Base-by-base conservation (phyloP, 2,888 invertebrate genomes). In the Catocala nupta region DNA sequence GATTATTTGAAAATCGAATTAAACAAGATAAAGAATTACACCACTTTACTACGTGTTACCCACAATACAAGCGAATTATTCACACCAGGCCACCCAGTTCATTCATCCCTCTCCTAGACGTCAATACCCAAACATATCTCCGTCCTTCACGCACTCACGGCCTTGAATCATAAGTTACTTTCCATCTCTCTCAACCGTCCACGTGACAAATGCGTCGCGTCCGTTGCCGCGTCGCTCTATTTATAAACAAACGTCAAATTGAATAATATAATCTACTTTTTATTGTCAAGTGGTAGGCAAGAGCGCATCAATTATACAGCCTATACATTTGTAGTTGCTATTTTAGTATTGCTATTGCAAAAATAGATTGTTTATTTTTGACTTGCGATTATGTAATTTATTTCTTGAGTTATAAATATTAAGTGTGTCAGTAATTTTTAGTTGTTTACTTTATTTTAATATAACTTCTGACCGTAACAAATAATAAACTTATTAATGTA, bases 31-130 rank as follows among this genome's bases (percentile, higher is more conserved):
- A 25, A 25, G 25, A 16, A 16, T n/a, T 3, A 45, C 43, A 25
- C 2, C 8, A 7, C 5, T 6, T 13, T 6, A n/a, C 4, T 16
- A 33, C 13, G n/a, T 4, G 45, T 51, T 51, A 6, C 63, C 55
- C 11, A 11, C 0, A 13, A 59, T 34, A 39, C 34, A 44, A 42
- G 52, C 55, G 7, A 52, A 48, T 34, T 48, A 55, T 36, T 8
- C 10, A 36, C 47, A 53, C 11, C 73, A 83, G 72, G 78, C 71
- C 68, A 81, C 85, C 65, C 82, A 13, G n/a, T 64, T 63, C 58
- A 33, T 16, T 59, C 47, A 48, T n/a, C 45, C 6, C 48, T 50
- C 43, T 39, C 13, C 0, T 59, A 68, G 48, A 77, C 76, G 74
- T 78, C 70, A 77, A n/a, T 33, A 16, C 45, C 42, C 16, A n/a